Percentiles rank a stretch among this genome's conserved stretches.
phyloP scores from a whole-genome alignment of 2,113 vertebrate genomes.

The Platysteira castanea region DNA sequence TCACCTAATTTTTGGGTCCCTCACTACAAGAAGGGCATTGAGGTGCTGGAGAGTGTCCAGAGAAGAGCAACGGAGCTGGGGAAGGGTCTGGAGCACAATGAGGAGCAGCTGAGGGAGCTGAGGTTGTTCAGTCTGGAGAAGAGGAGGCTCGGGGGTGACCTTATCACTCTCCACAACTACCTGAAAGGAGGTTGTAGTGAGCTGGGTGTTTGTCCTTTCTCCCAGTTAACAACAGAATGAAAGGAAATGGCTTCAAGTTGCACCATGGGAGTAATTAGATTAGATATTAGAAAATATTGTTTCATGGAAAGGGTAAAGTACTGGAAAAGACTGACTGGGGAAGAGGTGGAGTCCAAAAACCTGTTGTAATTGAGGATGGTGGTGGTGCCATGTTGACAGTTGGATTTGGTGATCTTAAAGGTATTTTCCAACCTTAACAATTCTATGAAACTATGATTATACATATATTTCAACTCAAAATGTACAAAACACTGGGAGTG shows the following conservation, averaged over 20 bases:
- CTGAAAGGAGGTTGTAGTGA: background rate
- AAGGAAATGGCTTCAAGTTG: background rate
- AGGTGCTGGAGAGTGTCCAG: too few relatives aligned
- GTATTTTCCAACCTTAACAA: background rate
- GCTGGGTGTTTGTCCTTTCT: background rate
- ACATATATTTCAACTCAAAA: background rate
- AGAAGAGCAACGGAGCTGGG: background rate
- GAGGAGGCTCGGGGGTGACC: background rate
- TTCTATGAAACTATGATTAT: background rate
- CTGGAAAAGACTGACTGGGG: background rate
- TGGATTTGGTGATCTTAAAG: background rate
- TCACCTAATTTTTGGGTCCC: background rate
- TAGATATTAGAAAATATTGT: background rate
- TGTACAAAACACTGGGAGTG: background rate
- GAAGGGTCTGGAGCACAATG: background rate
- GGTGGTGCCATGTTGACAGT: rapidly evolving
- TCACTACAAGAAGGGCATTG: background rate
- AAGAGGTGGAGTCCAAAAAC: background rate
- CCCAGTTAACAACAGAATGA: background rate
- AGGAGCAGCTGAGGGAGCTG: background rate
- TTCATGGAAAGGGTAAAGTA: background rate
- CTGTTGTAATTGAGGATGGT: background rate
- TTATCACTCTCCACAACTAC: background rate
- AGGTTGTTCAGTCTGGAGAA: background rate
- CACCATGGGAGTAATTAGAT: background rate